Evolutionary conservation across 2,888 invertebrate species (phyloP).

Genomic region (Cantharis nigra): DNA sequence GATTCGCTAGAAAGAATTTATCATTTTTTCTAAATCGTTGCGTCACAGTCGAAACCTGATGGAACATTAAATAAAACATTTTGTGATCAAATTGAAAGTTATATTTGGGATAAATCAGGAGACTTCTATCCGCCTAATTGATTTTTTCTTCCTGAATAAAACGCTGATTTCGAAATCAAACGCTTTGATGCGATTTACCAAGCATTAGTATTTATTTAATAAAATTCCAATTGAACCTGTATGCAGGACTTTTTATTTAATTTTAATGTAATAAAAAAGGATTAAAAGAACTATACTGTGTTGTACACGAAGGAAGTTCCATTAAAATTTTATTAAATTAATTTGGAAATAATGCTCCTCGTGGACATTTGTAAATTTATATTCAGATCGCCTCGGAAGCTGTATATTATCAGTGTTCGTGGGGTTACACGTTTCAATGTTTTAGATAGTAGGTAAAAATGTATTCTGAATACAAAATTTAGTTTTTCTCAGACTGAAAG

Average conservation of each 20-base stretch:
- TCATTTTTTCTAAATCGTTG: neutral
- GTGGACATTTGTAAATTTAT: slow-evolving; percentile 8
- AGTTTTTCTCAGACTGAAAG: neutral
- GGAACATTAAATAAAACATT: neutral
- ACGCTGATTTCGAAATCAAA: slow-evolving; percentile 7
- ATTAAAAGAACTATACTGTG: neutral
- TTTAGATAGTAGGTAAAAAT: slow-evolving; percentile 24
- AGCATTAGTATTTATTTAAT: slow-evolving; percentile 4
- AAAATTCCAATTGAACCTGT: neutral
- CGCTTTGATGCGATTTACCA: slow-evolving; percentile 7
- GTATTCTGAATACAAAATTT: slow-evolving; percentile 24
- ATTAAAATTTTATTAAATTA: neutral
- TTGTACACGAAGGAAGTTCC: neutral
- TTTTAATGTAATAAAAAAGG: neutral
- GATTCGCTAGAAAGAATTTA: neutral
- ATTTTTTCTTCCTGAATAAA: neutral
- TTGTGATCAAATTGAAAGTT: neutral
- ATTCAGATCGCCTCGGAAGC: slow-evolving; percentile 9
- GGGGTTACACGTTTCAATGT: slow-evolving; percentile 10
- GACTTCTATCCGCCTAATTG: slow-evolving; percentile 3
- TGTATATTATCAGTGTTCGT: slow-evolving; percentile 19
- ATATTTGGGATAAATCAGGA: neutral
- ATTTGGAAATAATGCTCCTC: neutral
- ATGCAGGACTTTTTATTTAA: neutral
- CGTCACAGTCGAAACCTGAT: neutral